A percentile compares a stretch with the other conserved stretches of the same genome.
Conservation (phyloP, 2,113 vertebrate species). For the Lophius piscatorius region DNA sequence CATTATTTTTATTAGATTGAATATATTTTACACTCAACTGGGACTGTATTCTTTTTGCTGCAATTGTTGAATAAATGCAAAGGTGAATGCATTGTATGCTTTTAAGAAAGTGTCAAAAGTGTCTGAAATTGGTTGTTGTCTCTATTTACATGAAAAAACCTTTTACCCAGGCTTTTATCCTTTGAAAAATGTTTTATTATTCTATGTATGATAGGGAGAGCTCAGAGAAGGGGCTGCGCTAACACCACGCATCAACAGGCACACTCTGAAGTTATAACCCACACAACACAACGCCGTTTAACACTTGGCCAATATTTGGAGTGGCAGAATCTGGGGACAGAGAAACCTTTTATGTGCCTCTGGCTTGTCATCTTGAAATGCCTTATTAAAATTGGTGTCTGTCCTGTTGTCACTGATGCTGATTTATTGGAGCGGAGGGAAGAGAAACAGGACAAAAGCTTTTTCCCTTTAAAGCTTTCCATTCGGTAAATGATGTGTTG, state of each 20-base stretch:
- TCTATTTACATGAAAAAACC: neutral
- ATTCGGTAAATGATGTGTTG: slow-evolving; percentile 63
- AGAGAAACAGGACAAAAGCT: slow-evolving; percentile 32
- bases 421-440: slow-evolving; percentile 50
- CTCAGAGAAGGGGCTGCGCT: slow-evolving; percentile 6
- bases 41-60: no score
- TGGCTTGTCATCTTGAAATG: slow-evolving; percentile 43
- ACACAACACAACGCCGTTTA: slow-evolving; percentile 50
- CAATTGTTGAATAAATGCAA: no score
- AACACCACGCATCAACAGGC: slow-evolving; percentile 11
- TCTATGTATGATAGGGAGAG: neutral
- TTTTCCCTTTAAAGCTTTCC: slow-evolving; percentile 54
- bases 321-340: slow-evolving; percentile 40
- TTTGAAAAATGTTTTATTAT: no score
- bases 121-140: no score
- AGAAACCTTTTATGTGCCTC: slow-evolving; percentile 41
- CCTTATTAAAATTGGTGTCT: slow-evolving; percentile 56
- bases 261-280: slow-evolving; percentile 42
- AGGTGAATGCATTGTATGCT: no score
- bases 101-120: neutral
- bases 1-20: no score
- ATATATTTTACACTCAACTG: no score
- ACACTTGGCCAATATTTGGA: slow-evolving; percentile 44
- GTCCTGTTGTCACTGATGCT: slow-evolving; percentile 63
- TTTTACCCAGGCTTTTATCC: neutral